These are phyloP conservation scores for Bovichtus variegatus DNA, from an alignment of 2,797 vertebrate genomes.

Conservation along the genomic window DNA sequence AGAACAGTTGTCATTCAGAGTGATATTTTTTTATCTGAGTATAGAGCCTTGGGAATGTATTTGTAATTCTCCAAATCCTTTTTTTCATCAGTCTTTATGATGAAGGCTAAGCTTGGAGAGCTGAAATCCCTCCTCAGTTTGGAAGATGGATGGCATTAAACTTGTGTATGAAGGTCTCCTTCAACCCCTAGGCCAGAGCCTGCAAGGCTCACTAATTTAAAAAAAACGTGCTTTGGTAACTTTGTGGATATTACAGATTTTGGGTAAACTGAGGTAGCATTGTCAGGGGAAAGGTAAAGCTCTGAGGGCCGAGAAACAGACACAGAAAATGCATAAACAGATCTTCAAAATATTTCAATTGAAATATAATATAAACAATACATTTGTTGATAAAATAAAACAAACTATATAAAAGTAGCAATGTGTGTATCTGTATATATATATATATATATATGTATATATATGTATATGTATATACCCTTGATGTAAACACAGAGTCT, in stretches of 20 bases:
- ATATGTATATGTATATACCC: no score
- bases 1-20: constrained; percentile 13
- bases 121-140: constrained; percentile 25
- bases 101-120: constrained; percentile 6
- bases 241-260: constrained; percentile 30
- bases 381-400: no score
- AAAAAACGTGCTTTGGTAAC: constrained; percentile 40
- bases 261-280: constrained; percentile 6
- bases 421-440: no score
- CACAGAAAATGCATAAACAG: no score
- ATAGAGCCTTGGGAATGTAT: constrained; percentile 10
- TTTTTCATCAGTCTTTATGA: not conserved
- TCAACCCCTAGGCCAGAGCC: constrained; percentile 24
- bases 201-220: constrained; percentile 33
- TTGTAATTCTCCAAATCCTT: constrained; percentile 31
- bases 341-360: no score
- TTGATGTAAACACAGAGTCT: no score
- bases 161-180: constrained; percentile 22
- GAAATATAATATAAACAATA: no score
- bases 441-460: no score
- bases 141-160: constrained; percentile 44
- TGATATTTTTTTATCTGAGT: constrained; percentile 9
- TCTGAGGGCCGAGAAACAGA: no score
- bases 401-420: no score
- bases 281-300: not conserved